Evolutionary conservation across 2,888 invertebrate genomes (phyloP).

Genomic region (Asteroscopus sphinx): DNA sequence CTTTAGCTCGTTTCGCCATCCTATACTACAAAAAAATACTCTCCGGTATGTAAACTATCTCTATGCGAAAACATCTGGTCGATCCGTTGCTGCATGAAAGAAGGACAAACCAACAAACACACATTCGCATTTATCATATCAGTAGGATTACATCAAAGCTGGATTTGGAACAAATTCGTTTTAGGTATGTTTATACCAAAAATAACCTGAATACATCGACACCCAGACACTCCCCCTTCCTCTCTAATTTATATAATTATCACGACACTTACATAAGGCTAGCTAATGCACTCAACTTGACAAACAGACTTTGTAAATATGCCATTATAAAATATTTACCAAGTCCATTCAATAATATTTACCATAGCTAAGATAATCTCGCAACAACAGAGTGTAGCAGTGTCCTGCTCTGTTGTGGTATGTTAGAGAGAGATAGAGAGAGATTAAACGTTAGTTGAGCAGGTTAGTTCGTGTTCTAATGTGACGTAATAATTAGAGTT

Average conservation of each 20-base stretch:
- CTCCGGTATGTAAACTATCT: no score
- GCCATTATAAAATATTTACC: slow-evolving; percentile 40
- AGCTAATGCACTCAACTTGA: slow-evolving; percentile 37
- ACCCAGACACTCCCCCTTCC: slow-evolving; percentile 3
- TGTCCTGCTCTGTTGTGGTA: slow-evolving; percentile 1
- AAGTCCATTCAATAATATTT: slow-evolving; percentile 43
- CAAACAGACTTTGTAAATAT: slow-evolving; percentile 36
- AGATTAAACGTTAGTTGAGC: neutral
- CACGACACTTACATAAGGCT: slow-evolving; percentile 37
- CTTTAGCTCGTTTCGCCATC: no score
- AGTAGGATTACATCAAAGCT: no score
- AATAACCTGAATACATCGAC: no score
- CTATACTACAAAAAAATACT: no score
- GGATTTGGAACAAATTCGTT: no score
- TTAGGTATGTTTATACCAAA: no score
- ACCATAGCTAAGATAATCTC: slow-evolving; percentile 27
- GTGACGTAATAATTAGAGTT: slow-evolving; percentile 43
- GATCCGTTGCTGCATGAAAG: no score
- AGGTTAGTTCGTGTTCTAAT: slow-evolving; percentile 4
- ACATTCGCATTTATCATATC: no score
- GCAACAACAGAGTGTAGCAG: neutral
- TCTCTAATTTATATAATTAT: slow-evolving; percentile 12
- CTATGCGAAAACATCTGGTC: no score
- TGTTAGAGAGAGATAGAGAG: slow-evolving; percentile 6
- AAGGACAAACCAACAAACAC: no score